These are phyloP conservation scores for Brenthis hecate DNA, from an alignment of 2,888 invertebrate species.

Conservation along the genomic window DNA sequence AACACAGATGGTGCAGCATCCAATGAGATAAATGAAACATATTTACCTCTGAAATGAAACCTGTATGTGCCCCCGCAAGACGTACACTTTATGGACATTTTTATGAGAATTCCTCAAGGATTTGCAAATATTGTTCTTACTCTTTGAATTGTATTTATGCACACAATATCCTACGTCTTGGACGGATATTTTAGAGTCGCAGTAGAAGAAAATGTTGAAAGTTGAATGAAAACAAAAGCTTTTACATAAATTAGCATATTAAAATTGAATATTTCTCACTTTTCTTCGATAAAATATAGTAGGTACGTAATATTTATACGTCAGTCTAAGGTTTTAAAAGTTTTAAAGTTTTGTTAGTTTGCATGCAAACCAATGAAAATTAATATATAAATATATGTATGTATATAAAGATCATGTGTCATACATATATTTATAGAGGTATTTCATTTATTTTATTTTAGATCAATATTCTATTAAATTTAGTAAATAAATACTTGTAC, in stretches of 20 bases:
- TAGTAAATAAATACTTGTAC: too few species aligned
- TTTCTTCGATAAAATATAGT: neutral
- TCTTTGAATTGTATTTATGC: slow-evolving; percentile 27
- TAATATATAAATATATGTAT: too few species aligned
- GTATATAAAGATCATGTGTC: too few species aligned
- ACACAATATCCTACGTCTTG: slow-evolving; percentile 9
- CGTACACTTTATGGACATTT: slow-evolving; percentile 33
- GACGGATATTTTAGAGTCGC: neutral
- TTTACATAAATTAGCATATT: neutral
- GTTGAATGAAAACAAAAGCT: slow-evolving; percentile 1
- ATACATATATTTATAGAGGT: too few species aligned
- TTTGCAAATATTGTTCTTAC: slow-evolving; percentile 35
- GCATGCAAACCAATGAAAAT: too few species aligned
- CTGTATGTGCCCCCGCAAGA: slow-evolving; percentile 22
- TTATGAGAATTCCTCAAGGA: slow-evolving; percentile 33
- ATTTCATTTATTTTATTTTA: too few species aligned
- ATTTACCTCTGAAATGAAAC: slow-evolving; percentile 22
- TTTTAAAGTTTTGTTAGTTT: too few species aligned
- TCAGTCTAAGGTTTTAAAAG: too few species aligned
- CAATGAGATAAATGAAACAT: slow-evolving; percentile 11
- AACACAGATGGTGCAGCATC: neutral
- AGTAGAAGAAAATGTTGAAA: slow-evolving; percentile 9
- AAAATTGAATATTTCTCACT: neutral
- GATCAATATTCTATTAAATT: neutral
- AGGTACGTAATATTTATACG: neutral